Evolutionary conservation across 2,888 invertebrate genomes (phyloP), one percentile per base, ranked within the genome.

Genomic region (Carcina quercana): DNA sequence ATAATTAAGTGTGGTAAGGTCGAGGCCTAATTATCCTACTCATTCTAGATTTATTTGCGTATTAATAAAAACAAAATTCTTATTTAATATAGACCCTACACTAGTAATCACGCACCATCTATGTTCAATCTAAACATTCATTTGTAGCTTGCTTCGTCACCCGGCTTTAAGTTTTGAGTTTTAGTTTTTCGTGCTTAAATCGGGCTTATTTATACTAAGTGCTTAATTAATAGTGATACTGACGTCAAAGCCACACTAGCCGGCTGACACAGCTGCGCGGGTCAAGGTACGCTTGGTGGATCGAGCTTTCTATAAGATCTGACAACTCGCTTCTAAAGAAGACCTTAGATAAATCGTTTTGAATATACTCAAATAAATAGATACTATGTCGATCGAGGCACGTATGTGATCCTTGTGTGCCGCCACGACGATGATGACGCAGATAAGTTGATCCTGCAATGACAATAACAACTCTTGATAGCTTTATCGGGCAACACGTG

Each of bases 131-230:
- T 5, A 7, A 13, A 30, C 15, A 15, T 25, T 22, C 7, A 44
- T 45, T 53, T 59, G 48, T 58, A 66, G 67, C 68, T 69, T 61
- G 70, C 70, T 72, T 78, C 42, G 59, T 63, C 65, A 69, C 58
- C 52, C 55, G 55, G 75, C 76, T 74, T 76, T 49, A 63, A 63
- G 59, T 59, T 58, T 24, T 11, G 2, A 11, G 50, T 56, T 55
- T 59, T 63, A 60, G 53, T 60, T 53, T 53, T 50, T 61, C 52
- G 59, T 53, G 70, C 73, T 71, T 72, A 50, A 56, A 54, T 56
- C 59, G 59, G 53, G 58, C 66, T 69, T 66, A 40, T 32, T 54
- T 70, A 69, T 63, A 53, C 46, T 62, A 56, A 52, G 57, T 52
- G 67, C 67, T 68, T 48, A 59, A 53, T 59, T 55, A 59, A 60